These are phyloP conservation scores for Nysson spinosus DNA, from an alignment of 2,888 invertebrate species.

Conservation along the genomic window DNA sequence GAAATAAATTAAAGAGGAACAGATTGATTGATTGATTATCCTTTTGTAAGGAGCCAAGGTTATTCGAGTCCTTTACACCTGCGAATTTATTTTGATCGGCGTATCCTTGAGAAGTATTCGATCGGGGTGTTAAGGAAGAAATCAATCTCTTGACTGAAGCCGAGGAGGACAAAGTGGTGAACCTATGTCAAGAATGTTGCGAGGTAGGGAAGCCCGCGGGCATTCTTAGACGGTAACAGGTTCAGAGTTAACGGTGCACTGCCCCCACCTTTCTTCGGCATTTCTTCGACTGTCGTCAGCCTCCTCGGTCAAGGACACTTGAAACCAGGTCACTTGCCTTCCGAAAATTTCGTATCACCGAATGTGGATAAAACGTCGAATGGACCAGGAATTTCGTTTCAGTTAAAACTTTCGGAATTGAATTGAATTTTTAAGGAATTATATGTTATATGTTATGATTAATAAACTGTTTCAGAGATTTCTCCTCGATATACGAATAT, in stretches of 20 bases:
- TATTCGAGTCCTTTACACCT: not conserved
- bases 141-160: constrained; percentile 18
- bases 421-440: too few species aligned
- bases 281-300: constrained; percentile 60
- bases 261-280: constrained; percentile 52
- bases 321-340: constrained; percentile 68
- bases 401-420: too few species aligned
- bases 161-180: constrained; percentile 21
- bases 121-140: not conserved
- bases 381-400: too few species aligned
- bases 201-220: constrained; percentile 58
- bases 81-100: not conserved
- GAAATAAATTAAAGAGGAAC: too few species aligned
- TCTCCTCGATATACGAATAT: too few species aligned
- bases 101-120: not conserved
- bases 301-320: constrained; percentile 75
- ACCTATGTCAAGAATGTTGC: constrained; percentile 45
- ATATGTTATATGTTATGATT: too few species aligned
- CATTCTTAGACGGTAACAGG: constrained; percentile 66
- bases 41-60: not conserved
- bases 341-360: constrained; percentile 38
- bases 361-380: not conserved
- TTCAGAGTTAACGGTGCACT: constrained; percentile 68
- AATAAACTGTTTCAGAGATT: too few species aligned
- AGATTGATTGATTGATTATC: not conserved